These are phyloP conservation scores for Recurvirostra avosetta DNA, from an alignment of 2,113 vertebrate genomes.

Conservation along the genomic window DNA sequence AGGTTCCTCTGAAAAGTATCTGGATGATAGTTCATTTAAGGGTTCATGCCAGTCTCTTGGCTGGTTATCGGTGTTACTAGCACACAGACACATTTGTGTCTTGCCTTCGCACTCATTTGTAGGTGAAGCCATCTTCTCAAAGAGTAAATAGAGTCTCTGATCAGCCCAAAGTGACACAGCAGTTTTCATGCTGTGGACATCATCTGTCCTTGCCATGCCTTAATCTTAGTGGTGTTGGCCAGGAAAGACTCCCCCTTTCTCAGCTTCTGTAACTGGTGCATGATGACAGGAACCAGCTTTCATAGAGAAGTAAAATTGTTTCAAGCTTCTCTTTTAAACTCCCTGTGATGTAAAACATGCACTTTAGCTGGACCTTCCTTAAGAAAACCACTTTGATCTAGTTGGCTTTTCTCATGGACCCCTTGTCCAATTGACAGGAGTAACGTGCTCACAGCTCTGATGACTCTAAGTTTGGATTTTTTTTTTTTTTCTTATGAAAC, in stretches of 20 bases:
- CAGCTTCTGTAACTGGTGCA: background rate
- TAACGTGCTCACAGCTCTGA: background rate
- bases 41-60: background rate
- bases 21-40: background rate
- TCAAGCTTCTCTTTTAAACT: background rate
- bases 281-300: background rate
- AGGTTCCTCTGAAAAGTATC: background rate
- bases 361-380: background rate
- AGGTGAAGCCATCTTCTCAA: background rate
- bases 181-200: background rate
- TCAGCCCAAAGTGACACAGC: background rate
- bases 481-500: background rate
- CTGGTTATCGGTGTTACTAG: background rate
- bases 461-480: background rate
- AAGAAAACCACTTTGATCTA: background rate
- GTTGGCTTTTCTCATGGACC: background rate
- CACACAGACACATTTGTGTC: accelerated
- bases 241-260: background rate
- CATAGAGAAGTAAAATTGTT: background rate
- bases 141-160: background rate
- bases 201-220: background rate
- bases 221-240: background rate
- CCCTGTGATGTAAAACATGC: background rate
- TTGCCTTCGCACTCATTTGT: background rate
- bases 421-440: background rate